Percentiles rank a stretch among this genome's conserved stretches.
Evolutionary conservation across 2,888 invertebrate species (phyloP).

Genomic region (Sinopyrophorus schimmeli): DNA sequence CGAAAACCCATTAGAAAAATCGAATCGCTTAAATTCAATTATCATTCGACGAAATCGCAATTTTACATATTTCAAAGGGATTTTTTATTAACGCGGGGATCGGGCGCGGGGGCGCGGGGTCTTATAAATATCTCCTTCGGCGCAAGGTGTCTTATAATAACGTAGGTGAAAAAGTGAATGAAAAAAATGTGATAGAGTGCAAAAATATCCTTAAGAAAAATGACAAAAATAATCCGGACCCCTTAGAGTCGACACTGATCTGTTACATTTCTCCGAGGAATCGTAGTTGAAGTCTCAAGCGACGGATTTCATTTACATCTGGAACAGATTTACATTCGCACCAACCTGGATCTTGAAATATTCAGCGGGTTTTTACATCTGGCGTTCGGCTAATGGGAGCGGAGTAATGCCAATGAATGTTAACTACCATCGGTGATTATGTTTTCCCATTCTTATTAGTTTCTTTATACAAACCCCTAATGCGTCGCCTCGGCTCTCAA

Average conservation of each 20-base stretch:
- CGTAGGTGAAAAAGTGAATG: too few species aligned
- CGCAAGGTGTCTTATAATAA: too few species aligned
- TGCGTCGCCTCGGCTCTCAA: too few species aligned
- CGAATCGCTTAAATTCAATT: too few species aligned
- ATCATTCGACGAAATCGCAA: neutral
- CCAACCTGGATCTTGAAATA: conserved; percentile 50
- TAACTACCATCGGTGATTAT: conserved; percentile 46
- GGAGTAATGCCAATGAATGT: conserved; percentile 50
- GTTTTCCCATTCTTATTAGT: conserved; percentile 32
- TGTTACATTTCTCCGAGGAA: conserved; percentile 49
- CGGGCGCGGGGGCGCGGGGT: too few species aligned
- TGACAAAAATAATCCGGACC: conserved; percentile 40
- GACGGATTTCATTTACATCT: conserved; percentile 54
- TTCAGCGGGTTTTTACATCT: conserved; percentile 51
- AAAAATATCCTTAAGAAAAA: conserved; percentile 40
- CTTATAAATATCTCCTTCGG: too few species aligned
- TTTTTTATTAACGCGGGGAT: too few species aligned
- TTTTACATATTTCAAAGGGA: too few species aligned
- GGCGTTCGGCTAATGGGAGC: conserved; percentile 50
- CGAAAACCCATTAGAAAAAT: neutral
- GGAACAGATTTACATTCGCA: conserved; percentile 53
- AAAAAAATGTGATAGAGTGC: conserved; percentile 38
- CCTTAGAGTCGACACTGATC: conserved; percentile 49
- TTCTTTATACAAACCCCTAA: conserved; percentile 22
- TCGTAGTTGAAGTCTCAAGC: conserved; percentile 50